Conservation (phyloP, 2,888 invertebrate species). For the Timema cristinae region DNA sequence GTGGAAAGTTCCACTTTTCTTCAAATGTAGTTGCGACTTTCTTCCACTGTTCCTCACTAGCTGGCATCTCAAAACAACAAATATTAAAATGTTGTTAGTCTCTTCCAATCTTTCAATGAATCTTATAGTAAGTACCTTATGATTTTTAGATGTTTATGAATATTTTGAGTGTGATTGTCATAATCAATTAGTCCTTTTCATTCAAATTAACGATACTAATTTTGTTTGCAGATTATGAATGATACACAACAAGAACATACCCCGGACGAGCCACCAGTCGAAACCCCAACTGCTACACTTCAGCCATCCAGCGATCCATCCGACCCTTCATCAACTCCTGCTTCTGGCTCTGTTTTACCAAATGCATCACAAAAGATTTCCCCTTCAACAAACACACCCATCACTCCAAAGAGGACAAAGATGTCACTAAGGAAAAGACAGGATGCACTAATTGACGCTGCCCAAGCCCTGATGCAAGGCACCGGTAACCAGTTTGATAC, state of each 20-base stretch:
- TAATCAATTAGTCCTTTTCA: too few species aligned
- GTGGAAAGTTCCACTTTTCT: conserved; percentile 1
- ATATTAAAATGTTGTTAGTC: background rate
- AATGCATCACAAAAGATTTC: background rate
- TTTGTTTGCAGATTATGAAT: background rate
- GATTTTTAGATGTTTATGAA: too few species aligned
- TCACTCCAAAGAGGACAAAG: background rate
- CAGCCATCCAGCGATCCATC: background rate
- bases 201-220: too few species aligned
- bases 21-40: background rate
- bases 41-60: background rate
- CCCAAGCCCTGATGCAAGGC: background rate
- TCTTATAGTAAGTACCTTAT: too few species aligned
- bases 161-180: too few species aligned
- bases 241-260: background rate
- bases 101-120: background rate
- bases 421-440: background rate
- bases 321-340: background rate
- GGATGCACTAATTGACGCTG: background rate
- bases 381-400: background rate
- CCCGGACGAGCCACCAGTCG: background rate
- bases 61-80: conserved; percentile 4
- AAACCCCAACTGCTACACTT: background rate
- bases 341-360: too few species aligned
- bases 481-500: background rate